Base-by-base conservation (phyloP, 2,888 invertebrate genomes). In the Hybos culiciformis region DNA sequence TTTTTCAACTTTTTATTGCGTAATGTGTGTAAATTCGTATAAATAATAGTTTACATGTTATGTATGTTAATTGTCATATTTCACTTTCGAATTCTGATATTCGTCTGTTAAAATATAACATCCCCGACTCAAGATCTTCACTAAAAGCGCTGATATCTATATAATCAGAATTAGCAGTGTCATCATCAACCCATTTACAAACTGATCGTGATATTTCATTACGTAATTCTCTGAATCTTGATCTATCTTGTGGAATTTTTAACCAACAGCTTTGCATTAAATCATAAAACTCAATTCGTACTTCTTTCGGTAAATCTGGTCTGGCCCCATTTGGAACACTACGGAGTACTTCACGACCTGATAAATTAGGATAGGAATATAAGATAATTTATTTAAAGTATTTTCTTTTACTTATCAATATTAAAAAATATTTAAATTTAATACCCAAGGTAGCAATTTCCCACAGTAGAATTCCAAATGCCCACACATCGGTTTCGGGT, bases 291-390 rank as follows among this genome's bases (percentile, higher is more conserved):
- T 78, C 75, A 46, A 80, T 78, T 52, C 80, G 77, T 65, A 84
- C 85, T 65, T 86, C 84, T 43, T 78, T 74, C 2, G 87, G 87
- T 41, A 83, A 71, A 56, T 84, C 82, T 44, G 86, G 74, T 1
- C 85, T 72, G 59, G 82, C 77, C 19, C 86, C 87, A 53, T 78
- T 80, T 18, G 83, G 77, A 38, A 87, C 83, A 29, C 79, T 76
- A 8, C 83, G 73, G 60, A 86, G 75, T n/a, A 87, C 86, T 58
- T 86, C 84, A 9, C 84, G 75, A 0, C 85, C 85, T 1, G 83
- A 80, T 74, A 87, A 78, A 46, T 81, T 78, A n/a, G 84, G 82
- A 65, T 87, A 87, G 4, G 87, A 87, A n/a, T n/a, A n/a, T n/a
- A n/a, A n/a, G n/a, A n/a, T n/a, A n/a, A n/a, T n/a, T n/a, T n/a